Evolutionary conservation across 2,797 vertebrate genomes (phyloP).

Genomic region (Sternotherus odoratus): DNA sequence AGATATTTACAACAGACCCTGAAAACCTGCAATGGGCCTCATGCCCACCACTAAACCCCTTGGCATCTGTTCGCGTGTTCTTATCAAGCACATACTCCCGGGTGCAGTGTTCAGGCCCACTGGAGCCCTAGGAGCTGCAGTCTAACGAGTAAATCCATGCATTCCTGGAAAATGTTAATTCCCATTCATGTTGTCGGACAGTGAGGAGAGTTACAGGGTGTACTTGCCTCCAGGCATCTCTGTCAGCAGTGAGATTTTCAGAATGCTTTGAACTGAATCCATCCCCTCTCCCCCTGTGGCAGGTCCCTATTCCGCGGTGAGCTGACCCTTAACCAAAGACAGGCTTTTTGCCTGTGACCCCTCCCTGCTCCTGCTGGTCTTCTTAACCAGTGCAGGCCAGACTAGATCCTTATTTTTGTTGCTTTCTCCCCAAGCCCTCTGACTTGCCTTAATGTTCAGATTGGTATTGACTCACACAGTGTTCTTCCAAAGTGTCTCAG

Average conservation of each 20-base stretch:
- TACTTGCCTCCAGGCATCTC: slow-evolving; percentile 47
- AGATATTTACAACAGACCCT: slow-evolving; percentile 69
- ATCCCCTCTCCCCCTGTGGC: rapidly evolving
- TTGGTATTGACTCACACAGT: rapidly evolving
- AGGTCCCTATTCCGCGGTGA: rapidly evolving
- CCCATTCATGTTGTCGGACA: not conserved
- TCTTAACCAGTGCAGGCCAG: rapidly evolving
- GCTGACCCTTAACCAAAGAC: not conserved
- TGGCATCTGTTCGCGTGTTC: slow-evolving; percentile 54
- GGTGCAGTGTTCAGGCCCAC: slow-evolving; percentile 21
- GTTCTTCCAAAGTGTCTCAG: not conserved
- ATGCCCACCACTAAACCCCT: slow-evolving; percentile 54
- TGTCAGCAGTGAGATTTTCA: not conserved
- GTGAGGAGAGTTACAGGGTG: not conserved
- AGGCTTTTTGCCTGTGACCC: not conserved
- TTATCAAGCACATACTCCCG: slow-evolving; percentile 63
- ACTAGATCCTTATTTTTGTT: not conserved
- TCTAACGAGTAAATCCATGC: slow-evolving; percentile 40
- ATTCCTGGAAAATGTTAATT: slow-evolving; percentile 38
- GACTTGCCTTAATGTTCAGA: not conserved
- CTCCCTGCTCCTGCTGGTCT: not conserved
- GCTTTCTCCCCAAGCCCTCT: rapidly evolving
- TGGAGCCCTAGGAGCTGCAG: not conserved
- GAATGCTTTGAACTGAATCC: slow-evolving; percentile 3
- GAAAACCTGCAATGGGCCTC: slow-evolving; percentile 59